Evolutionary conservation across 2,113 vertebrate species (phyloP), one percentile per base, ranked within the genome.

Genomic region (Australoheros scitulus): DNA sequence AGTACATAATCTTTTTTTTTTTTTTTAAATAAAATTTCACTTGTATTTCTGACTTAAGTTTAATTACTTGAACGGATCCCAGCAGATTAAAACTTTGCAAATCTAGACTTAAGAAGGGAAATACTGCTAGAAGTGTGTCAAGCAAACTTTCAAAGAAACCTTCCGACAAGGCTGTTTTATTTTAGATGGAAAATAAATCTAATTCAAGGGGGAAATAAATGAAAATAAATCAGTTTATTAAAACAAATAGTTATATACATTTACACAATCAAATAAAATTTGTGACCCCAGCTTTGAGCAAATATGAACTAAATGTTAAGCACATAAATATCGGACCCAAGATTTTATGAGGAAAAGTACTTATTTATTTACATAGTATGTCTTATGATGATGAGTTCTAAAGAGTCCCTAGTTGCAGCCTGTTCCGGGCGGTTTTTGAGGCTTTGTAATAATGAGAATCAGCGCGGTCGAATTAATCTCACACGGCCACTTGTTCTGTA

Each of bases 401-500:
- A 70, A 70, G 68, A 72, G 47, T 55, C 26, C 68, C 47, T 34
- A 17, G 68, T 72, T 55, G 47, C 26, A 55, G 65, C 24, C 24
- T 52, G 47, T 72, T 50, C 76, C 24, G 17, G 32, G 20, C 20
- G 18, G 61, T 56, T 68, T 41, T 20, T 64, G 60, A 55, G 43
- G 22, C 10, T 22, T 17, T 83, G 76, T 41, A 78, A 88, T 90
- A 84, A 88, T 82, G 88, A 89, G 83, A 79, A 77, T 86, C 43
- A 87, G 77, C 7, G 85, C 79, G 85, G 86, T 86, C 88, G 68
- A 72, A 72, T 72, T 72, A 72, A 72, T 72, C 68, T 72, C 68
- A 52, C 68, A 72, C 68, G 68, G 68, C 68, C 68, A 72, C 68
- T 83, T 17, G 87, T 77, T 89, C 82, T 91, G 87, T 92, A 89